Base-by-base conservation (phyloP, 2,888 invertebrate species). In the Spodoptera picta region DNA sequence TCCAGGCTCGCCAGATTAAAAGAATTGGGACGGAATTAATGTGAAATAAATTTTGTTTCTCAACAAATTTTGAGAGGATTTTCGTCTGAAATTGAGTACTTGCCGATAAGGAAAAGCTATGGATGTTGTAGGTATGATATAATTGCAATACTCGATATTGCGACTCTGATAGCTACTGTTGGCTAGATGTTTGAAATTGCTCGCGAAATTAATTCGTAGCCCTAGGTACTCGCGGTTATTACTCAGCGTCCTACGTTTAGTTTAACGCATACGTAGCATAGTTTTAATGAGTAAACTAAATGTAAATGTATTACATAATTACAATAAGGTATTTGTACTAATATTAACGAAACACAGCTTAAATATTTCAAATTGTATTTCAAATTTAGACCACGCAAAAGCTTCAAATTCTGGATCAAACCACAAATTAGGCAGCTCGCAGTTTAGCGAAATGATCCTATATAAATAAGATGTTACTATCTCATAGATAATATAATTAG, bases 191-290 rank as follows among this genome's bases (percentile, higher is more conserved):
- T 64, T 50, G 59, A 67, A 77, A 81, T 75, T 75, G 69, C 62
- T 72, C 48, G 44, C 60, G 65, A 67, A 77, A 77, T 77, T 72
- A 77, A 79, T 79, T 67, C 55, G 60, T 70, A 53, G 48, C 42
- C 31, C 48, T 48, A 69, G 45, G 49, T 60, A 56, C 43, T 47
- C 57, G 58, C 45, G 57, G 63, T 63, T 55, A 62, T 62, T 54
- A 42, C 50, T 48, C 23, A 5, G 47, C 14, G 43, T 19, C 14
- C 47, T 44, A 46, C n/a, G 12, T 41, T 41, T 31, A 2, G 14
- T 7, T 44, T 31, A 11, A 36, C 51, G 47, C 14, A 47, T 31
- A 47, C 2, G 10, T 19, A 44, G 51, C 31, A 7, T 36, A 6
- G 43, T 19, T n/a, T 6, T 31, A 36, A 5, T 50, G 5, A 2